Evolutionary conservation across 2,113 vertebrate genomes (phyloP).

Genomic region (Gadus chalcogrammus): DNA sequence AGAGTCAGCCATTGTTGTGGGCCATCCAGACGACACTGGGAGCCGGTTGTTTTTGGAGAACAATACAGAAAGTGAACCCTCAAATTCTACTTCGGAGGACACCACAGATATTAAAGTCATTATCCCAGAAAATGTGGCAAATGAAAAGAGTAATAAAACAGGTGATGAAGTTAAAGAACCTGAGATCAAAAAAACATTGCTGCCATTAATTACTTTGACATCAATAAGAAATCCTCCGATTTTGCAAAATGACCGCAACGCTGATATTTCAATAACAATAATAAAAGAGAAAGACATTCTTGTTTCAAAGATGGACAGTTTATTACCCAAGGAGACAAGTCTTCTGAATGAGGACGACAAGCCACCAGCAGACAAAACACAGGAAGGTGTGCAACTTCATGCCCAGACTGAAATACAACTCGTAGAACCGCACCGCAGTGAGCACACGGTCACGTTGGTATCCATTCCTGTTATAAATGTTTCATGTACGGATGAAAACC

Average conservation of each 20-base stretch:
- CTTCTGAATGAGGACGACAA: conserved; percentile 29
- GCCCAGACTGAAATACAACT: conserved; percentile 18
- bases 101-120: conserved; percentile 34
- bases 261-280: conserved; percentile 21
- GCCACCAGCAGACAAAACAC: conserved; percentile 14
- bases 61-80: conserved; percentile 48
- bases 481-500: conserved; percentile 50
- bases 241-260: conserved; percentile 39
- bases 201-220: conserved; percentile 43
- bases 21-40: conserved; percentile 23
- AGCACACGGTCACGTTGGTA: conserved; percentile 28
- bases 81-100: conserved; percentile 37
- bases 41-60: conserved; percentile 30
- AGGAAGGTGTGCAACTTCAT: conserved; percentile 44
- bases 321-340: too few species aligned
- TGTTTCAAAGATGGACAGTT: conserved; percentile 10
- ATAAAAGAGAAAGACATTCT: conserved; percentile 17
- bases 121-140: conserved; percentile 32
- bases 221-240: conserved; percentile 24
- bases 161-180: conserved; percentile 56
- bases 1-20: conserved; percentile 10
- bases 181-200: conserved; percentile 43
- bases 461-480: conserved; percentile 62
- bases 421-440: conserved; percentile 11
- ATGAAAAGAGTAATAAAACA: conserved; percentile 46